These are phyloP conservation scores for Clavelina lepadiformis DNA, from an alignment of 23 tunicate genomes.

Conservation along the genomic window DNA sequence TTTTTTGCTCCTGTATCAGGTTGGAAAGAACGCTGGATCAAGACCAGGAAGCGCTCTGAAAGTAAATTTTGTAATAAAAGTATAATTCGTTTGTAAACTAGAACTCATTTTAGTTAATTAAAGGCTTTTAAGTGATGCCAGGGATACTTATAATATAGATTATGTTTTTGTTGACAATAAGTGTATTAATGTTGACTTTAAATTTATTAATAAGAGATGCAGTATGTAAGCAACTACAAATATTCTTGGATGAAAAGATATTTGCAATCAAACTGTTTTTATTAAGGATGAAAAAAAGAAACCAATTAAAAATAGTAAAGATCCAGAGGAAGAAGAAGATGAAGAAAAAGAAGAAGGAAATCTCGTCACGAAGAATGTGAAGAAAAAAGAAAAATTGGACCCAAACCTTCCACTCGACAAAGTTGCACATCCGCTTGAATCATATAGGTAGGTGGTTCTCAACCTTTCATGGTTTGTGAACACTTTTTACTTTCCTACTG, in stretches of 20 bases:
- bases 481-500: no score
- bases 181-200: no score
- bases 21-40: slow-evolving; percentile 39
- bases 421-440: slow-evolving; percentile 33
- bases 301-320: no score
- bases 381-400: slow-evolving; percentile 4
- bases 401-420: slow-evolving; percentile 41
- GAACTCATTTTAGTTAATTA: no score
- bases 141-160: no score
- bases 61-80: not conserved
- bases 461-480: no score
- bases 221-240: no score
- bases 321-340: not conserved
- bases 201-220: no score
- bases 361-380: slow-evolving; percentile 1
- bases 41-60: slow-evolving; percentile 27
- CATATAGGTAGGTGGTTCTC: slow-evolving; percentile 45
- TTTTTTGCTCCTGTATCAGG: slow-evolving; percentile 31
- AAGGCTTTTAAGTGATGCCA: no score
- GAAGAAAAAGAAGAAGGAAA: slow-evolving; percentile 20
- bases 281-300: not conserved
- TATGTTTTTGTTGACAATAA: no score
- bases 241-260: no score
- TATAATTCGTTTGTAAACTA: no score
- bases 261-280: not conserved